These are phyloP conservation scores for Charadrius vociferus DNA, from an alignment of 2,113 vertebrate genomes.

Conservation along the genomic window DNA sequence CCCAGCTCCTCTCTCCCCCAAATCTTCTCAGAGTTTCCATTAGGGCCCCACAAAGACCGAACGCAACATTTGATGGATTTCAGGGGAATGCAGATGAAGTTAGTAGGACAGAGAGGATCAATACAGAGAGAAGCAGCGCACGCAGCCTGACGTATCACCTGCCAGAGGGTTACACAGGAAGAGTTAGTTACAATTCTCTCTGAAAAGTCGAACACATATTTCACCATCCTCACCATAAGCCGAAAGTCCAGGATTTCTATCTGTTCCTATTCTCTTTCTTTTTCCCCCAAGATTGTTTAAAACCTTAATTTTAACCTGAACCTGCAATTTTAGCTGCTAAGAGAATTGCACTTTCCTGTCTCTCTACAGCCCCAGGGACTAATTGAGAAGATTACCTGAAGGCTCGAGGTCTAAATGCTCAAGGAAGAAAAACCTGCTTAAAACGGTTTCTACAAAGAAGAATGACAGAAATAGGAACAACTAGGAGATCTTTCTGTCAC, in stretches of 20 bases:
- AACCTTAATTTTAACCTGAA: conserved; percentile 41
- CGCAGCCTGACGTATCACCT: background rate
- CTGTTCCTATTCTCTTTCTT: background rate
- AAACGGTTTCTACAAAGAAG: background rate
- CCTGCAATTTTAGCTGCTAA: conserved; percentile 49
- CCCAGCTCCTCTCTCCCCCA: background rate
- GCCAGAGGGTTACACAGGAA: background rate
- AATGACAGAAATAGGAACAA: background rate
- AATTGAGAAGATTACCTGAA: conserved; percentile 53
- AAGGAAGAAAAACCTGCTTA: conserved; percentile 27
- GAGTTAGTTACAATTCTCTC: background rate
- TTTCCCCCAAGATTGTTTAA: background rate
- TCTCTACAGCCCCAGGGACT: background rate
- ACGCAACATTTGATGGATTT: background rate
- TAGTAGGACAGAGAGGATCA: background rate
- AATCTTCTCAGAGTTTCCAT: background rate
- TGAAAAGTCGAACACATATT: background rate
- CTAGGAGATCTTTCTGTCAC: background rate
- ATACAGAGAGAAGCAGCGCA: background rate
- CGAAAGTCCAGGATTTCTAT: background rate
- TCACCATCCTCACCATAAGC: background rate
- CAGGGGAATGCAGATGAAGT: background rate
- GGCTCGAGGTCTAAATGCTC: background rate
- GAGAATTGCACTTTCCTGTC: conserved; percentile 29
- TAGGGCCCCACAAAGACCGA: background rate